Conservation (phyloP, 2,113 vertebrate species). For the Oryzias javanicus region DNA sequence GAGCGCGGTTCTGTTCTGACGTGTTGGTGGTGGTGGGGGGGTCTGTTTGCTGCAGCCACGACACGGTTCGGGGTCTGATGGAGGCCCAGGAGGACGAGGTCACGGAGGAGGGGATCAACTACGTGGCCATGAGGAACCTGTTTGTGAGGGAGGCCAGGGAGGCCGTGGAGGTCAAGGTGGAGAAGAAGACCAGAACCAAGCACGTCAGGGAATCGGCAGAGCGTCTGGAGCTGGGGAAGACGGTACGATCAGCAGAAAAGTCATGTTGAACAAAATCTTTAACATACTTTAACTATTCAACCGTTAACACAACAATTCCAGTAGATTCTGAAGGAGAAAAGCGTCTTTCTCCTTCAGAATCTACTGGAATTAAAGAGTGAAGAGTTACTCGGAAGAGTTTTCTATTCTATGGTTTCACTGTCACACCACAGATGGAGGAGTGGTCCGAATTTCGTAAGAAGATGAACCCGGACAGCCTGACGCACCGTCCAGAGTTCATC, state of each 20-base stretch:
- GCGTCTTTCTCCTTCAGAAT: too few species aligned
- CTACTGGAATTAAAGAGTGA: not conserved
- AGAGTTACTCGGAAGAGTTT: not conserved
- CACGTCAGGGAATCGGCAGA: constrained; percentile 87
- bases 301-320: too few species aligned
- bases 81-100: constrained; percentile 78
- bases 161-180: constrained; percentile 71
- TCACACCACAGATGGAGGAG: constrained; percentile 81
- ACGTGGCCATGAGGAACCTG: constrained; percentile 91
- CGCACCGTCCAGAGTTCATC: constrained; percentile 88
- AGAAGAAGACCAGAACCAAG: constrained; percentile 85
- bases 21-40: too few species aligned
- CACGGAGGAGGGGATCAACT: constrained; percentile 87
- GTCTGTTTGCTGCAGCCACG: constrained; percentile 61
- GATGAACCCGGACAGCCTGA: constrained; percentile 89
- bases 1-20: not conserved
- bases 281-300: not conserved
- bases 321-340: too few species aligned
- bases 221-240: constrained; percentile 79
- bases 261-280: not conserved
- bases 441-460: constrained; percentile 88
- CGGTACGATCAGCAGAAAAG: constrained; percentile 66
- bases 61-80: constrained; percentile 66
- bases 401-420: not conserved
- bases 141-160: constrained; percentile 77